Evolutionary conservation across 2,797 vertebrate species (phyloP), one percentile per base, ranked within the genome.

Genomic region (Neomorphus geoffroyi): DNA sequence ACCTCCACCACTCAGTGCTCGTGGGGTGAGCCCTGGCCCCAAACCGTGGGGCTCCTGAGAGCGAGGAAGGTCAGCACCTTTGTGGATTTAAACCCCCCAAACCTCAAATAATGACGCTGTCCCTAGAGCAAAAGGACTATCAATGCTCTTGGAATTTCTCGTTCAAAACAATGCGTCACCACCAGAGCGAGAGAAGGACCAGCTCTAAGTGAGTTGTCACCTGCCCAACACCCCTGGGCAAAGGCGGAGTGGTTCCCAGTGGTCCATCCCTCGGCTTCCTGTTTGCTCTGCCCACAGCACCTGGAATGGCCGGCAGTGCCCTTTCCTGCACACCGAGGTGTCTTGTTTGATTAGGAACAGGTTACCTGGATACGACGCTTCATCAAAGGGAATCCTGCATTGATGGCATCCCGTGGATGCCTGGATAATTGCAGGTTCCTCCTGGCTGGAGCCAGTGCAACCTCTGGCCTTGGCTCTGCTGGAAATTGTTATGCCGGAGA

Each of bases 91-190:
- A 94, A n/a, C n/a, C 92, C 95, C 93, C 95, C 19, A 50, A 93
- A 73, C 93, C 96, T 77, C 88, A 32, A 81, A 86, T 17, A 48
- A 66, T 92, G 91, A 90, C 43, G 19, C 88, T n/a, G 9, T 28
- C 88, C 96, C 87, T 24, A 56, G 7, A 80, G 86, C 93, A 64
- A 10, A 65, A 86, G 86, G 80, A 30, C 93, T 53, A 67, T 92
- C 95, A 94, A 84, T 27, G 13, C 93, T 80, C 41, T 58, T 95
- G 96, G 95, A 96, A 96, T 96, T 92, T 80, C 96, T 85, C 1
- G 24, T 80, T 74, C 95, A 82, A 94, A 94, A 96, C 96, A 95
- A 92, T 73, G 80, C 80, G 96, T 95, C 88, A 95, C 74, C 41
- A 86, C 85, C 5, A 12, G 81, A 73, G 74, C 79, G 2, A 69